Evolutionary conservation across 2,888 invertebrate species (phyloP).

Genomic region (Tuberolachnus salignus): DNA sequence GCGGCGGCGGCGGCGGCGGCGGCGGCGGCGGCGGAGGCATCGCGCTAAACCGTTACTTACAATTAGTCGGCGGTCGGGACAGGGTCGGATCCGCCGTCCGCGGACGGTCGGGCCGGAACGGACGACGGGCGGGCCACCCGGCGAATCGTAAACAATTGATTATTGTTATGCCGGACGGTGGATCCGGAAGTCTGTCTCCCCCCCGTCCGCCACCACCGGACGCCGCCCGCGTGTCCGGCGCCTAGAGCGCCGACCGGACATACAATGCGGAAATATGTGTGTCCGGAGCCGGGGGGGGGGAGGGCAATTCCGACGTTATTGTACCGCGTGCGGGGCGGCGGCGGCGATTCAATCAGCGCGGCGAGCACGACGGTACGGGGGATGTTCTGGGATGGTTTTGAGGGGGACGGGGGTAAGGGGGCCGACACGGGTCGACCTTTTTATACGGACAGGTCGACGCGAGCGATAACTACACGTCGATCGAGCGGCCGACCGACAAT

Average conservation of each 20-base stretch:
- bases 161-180: slow-evolving; percentile 53
- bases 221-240: not conserved
- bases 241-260: not conserved
- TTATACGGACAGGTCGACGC: slow-evolving; percentile 38
- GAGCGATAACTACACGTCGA: slow-evolving; percentile 44
- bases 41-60: slow-evolving; percentile 46
- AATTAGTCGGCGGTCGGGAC: slow-evolving; percentile 25
- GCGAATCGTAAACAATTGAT: slow-evolving; percentile 44
- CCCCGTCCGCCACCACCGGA: not conserved
- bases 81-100: too few species aligned
- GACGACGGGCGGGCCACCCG: not conserved
- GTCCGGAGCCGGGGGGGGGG: not conserved
- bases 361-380: not conserved
- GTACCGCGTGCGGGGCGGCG: slow-evolving; percentile 24
- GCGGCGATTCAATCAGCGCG: slow-evolving; percentile 29
- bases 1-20: too few species aligned
- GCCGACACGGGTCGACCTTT: slow-evolving; percentile 15
- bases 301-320: not conserved
- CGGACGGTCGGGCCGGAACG: not conserved
- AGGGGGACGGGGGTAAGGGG: not conserved
- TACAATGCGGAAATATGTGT: slow-evolving; percentile 29
- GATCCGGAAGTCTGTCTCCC: slow-evolving; percentile 42
- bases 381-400: not conserved
- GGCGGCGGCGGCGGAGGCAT: too few species aligned
- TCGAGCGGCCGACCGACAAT: slow-evolving; percentile 5